A percentile compares a stretch with the other conserved stretches of the same genome.
phyloP scores from a whole-genome alignment of 2,113 vertebrate genomes.

The Takifugu flavidus region DNA sequence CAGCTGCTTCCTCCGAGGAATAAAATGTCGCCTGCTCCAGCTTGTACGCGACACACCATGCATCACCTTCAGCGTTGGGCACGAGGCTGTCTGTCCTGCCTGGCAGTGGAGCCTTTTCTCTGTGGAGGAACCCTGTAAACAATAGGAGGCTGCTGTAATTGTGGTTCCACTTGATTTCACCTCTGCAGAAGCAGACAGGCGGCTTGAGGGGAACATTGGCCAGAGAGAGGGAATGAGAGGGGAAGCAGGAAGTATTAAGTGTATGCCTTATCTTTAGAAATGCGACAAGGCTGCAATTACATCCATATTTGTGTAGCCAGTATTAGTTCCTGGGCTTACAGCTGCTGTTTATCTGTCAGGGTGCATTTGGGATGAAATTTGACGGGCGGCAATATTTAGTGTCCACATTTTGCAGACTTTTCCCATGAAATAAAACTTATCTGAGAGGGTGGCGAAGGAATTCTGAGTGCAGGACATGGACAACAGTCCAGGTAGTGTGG shows the following conservation, averaged over 20 bases:
- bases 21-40: slow-evolving; percentile 15
- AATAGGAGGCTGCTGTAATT: slow-evolving; percentile 55
- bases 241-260: slow-evolving; percentile 12
- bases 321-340: not conserved
- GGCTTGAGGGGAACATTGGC: slow-evolving; percentile 22
- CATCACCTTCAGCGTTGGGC: slow-evolving; percentile 15
- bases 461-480: too few species aligned
- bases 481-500: too few species aligned
- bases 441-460: too few species aligned
- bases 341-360: not conserved
- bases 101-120: slow-evolving; percentile 27
- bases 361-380: too few species aligned
- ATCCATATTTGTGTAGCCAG: not conserved
- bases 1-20: slow-evolving; percentile 22
- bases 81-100: slow-evolving; percentile 9
- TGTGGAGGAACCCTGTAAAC: slow-evolving; percentile 48
- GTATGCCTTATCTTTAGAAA: slow-evolving; percentile 5
- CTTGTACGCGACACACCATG: slow-evolving; percentile 14
- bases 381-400: too few species aligned
- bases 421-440: too few species aligned
- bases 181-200: slow-evolving; percentile 34
- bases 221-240: slow-evolving; percentile 10
- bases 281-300: slow-evolving; percentile 9
- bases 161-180: slow-evolving; percentile 55
- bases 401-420: too few species aligned